These are phyloP conservation scores for Drosophila planitibia DNA, from an alignment of 2,888 invertebrate genomes.

Conservation along the genomic window DNA sequence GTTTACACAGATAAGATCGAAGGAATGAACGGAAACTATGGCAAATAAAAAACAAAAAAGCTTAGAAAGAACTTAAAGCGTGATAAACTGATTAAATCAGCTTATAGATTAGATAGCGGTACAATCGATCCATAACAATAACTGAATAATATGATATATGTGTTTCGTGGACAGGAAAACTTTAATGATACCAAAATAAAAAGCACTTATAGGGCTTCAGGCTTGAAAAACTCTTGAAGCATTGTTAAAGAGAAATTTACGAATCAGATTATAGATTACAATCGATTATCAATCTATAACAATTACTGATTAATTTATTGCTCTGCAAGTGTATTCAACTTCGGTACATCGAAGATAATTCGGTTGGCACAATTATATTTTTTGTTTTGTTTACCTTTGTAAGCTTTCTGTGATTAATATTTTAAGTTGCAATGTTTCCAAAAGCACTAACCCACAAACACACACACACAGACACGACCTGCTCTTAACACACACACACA, in stretches of 20 bases:
- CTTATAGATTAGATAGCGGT: background rate
- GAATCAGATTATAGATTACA: background rate
- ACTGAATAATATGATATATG: too few species aligned
- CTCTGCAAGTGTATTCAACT: slow-evolving; percentile 31
- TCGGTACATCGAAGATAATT: slow-evolving; percentile 35
- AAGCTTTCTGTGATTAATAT: slow-evolving; percentile 27
- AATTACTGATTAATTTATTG: background rate
- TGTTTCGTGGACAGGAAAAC: background rate
- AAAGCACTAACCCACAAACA: slow-evolving; percentile 21
- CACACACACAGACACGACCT: slow-evolving; percentile 6
- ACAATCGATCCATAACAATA: background rate
- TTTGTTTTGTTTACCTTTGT: background rate
- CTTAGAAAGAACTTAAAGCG: background rate
- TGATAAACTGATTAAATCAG: background rate
- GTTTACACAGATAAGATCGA: too few species aligned
- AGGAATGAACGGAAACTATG: background rate
- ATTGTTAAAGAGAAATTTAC: background rate
- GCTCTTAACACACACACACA: slow-evolving; percentile 21
- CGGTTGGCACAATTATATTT: slow-evolving; percentile 26
- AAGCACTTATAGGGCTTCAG: rapidly evolving
- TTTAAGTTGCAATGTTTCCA: slow-evolving; percentile 44
- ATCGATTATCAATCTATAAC: background rate
- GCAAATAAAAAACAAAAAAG: too few species aligned
- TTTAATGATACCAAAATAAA: background rate
- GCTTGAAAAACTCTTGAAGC: too few species aligned